Evolutionary conservation across 2,888 invertebrate genomes (phyloP), one percentile per base, ranked within the genome.

Genomic region (Acronicta aceris): DNA sequence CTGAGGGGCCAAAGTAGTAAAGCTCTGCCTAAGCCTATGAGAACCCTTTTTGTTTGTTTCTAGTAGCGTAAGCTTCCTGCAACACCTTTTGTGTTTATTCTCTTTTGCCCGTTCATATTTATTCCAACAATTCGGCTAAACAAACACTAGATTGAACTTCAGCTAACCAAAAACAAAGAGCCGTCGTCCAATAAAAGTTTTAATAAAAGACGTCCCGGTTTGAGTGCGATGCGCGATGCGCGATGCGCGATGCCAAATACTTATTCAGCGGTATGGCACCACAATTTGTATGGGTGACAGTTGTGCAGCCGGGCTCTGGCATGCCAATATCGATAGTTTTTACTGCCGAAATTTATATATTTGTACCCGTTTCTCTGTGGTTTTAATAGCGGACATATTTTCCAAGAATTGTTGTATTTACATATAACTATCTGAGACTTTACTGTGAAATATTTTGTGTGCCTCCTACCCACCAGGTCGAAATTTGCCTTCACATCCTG

Each of bases 191-290:
- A 71, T 71, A 74, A 65, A 71, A 71, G 59, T 71, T 74, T 71
- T 70, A 71, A 74, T 74, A 71, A 71, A 71, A 71, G 71, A 71
- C 54, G 75, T 65, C 65, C 21, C 27, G 33, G 38, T 38, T 50
- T 30, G 47, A 16, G 45, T 48, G 30, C 53, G 46, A 49, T 27
- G 50, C 48, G 30, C 53, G 46, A 49, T 25, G 51, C 48, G 30
- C 53, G 46, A 49, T 27, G 50, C 48, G 58, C 65, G 43, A 66
- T 69, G 75, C 71, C 75, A 71, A 74, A 48, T 65, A 65, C 71
- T 74, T 74, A 71, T 74, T 71, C 71, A 74, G 51, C 71, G 50
- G 65, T 59, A 65, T 65, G 71, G 75, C 71, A 71, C 74, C 71
- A 74, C 70, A 70, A 70, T 74, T 70, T 69, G 71, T 74, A 40